phyloP scores from a whole-genome alignment of 1,140 invertebrate species.

The Nasonia vitripennis region DNA sequence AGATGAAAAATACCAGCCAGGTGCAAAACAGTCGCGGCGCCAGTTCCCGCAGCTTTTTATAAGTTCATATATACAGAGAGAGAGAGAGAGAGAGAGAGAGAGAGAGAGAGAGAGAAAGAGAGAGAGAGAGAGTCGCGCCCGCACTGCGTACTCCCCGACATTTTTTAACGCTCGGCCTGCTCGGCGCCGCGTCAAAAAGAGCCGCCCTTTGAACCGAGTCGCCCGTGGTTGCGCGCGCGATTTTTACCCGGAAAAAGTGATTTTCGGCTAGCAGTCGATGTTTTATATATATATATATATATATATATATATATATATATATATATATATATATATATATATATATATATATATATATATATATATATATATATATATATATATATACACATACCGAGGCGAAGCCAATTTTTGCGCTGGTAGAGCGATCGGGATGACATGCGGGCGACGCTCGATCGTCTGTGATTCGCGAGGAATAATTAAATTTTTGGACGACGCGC shows the following conservation, averaged over 20 bases:
- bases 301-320: neutral
- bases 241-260: neutral
- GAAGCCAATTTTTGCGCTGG: neutral
- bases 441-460: no score
- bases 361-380: neutral
- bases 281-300: neutral
- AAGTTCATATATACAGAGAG: neutral
- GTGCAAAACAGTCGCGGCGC: constrained; percentile 5
- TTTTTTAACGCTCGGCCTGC: neutral
- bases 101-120: neutral
- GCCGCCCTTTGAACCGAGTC: neutral
- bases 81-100: neutral
- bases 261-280: neutral
- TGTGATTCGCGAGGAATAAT: neutral
- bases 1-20: neutral
- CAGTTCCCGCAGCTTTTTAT: neutral
- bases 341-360: neutral
- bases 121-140: neutral
- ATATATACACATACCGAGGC: neutral
- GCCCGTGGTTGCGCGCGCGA: neutral
- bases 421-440: neutral
- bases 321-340: neutral
- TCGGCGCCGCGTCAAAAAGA: neutral
- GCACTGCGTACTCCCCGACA: neutral
- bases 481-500: neutral